Evolutionary conservation across 1,140 invertebrate species (phyloP), one percentile per base, ranked within the genome.

Genomic region (Drosophila burlai): DNA sequence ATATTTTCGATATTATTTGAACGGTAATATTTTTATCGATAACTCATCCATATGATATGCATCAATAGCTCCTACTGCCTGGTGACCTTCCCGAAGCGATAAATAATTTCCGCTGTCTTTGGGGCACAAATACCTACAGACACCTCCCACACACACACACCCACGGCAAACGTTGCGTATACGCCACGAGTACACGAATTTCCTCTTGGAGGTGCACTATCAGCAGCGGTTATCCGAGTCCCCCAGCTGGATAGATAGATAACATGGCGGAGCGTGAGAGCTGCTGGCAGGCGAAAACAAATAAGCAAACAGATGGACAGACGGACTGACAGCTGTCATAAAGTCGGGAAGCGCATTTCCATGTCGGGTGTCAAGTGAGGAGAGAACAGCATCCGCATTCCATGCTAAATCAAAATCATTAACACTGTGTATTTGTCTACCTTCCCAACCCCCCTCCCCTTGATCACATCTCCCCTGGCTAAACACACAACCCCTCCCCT

Each of bases 391-490:
- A 42, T 57, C 54, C 54, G 54, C 54, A 65, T 42, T 52, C 61
- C 64, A 47, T 72, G 76, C 80, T 76, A 73, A 69, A 76, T 83
- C 49, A 42, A 80, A 78, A 78, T 81, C 77, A 89, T 84, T 87
- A 87, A 87, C 81, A 80, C 64, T 80, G 62, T 89, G 65, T 86
- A 77, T 84, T 83, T 87, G 84, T 87, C 76, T 86, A 63, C 81
- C 64, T 42, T 47, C 52, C 45, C 29, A 29, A 31, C 40, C 36
- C 16, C 18, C 46, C 58, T 50, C 13, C 13, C 54, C 10, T 18
- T 10, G 8, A 16, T 9, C 4, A 34, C 29, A 40, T 18, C 21
- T 16, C 31, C 50, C 15, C 34, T 34, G 38, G 21, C 40, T 50
- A 43, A 50, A 66, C 24, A 54, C 21, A 61, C 31, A 45, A 40